Conservation (phyloP, 2,888 invertebrate genomes). For the Lasioglossum malachurum region DNA sequence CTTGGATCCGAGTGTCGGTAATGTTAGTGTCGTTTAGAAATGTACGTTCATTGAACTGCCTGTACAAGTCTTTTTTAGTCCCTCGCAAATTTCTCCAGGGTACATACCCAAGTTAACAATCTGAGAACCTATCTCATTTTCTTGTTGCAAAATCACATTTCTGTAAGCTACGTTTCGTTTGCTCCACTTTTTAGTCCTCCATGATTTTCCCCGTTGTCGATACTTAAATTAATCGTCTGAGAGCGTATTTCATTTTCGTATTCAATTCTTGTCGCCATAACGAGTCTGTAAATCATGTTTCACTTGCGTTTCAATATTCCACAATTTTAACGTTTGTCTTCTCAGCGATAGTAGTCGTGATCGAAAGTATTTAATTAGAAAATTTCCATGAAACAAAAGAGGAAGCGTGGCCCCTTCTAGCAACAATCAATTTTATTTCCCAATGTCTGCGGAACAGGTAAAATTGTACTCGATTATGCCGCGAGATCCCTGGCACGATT, state of each 20-base stretch:
- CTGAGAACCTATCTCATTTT: neutral
- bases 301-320: neutral
- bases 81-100: neutral
- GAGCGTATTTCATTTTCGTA: neutral
- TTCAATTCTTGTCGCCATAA: neutral
- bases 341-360: neutral
- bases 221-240: neutral
- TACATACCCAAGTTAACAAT: neutral
- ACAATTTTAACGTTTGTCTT: neutral
- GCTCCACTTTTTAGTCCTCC: neutral
- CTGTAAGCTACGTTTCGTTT: no score
- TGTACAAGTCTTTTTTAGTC: neutral
- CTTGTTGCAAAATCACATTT: neutral
- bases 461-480: slow-evolving; percentile 44
- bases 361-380: neutral
- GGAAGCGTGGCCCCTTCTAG: slow-evolving; percentile 2
- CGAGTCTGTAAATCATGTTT: neutral
- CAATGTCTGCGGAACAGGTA: neutral
- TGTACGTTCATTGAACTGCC: neutral
- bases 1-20: neutral
- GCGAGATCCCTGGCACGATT: slow-evolving; percentile 39
- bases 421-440: slow-evolving; percentile 28
- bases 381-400: neutral
- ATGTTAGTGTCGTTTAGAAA: neutral
- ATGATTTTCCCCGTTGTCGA: neutral